Evolutionary conservation across 2,797 vertebrate genomes (phyloP), one percentile per base, ranked within the genome.

Genomic region (Poeciliopsis presidionis): DNA sequence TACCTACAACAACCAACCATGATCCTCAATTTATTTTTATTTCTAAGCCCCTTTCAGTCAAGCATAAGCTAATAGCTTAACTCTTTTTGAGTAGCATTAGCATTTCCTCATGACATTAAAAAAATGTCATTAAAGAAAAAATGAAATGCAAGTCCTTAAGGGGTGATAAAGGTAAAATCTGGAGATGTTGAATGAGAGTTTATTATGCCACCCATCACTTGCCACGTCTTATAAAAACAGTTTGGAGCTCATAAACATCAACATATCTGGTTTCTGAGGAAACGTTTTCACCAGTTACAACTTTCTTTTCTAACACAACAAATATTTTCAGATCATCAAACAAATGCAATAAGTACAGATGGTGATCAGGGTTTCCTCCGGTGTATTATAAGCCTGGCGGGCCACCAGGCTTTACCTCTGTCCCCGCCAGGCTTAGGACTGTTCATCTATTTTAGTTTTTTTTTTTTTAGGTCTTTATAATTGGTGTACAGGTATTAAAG

Each of bases 191-290:
- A 43, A 70, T 16, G 53, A 63, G 47, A 72, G 9, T 53, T 74
- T 33, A 57, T 74, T 43, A 28, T 39, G 2, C 69, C 57, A 73
- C 72, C 55, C 57, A 80, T 51, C 12, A 18, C 25, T 1, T 5
- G 39, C 45, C 74, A 63, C 47, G 16, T 63, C 71, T 41, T 67
- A 28, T 61, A 18, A 61, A 79, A 79, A 70, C 51, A 14, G n/a
- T 74, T 69, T 25, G 3, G 2, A 25, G 39, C 65, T 25, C 4
- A 41, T 5, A 67, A 25, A 20, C 8, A 39, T 69, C 11, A 69
- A 69, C 65, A 14, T 41, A 69, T 43, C 39, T 0, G 7, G 16
- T 65, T 11, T 20, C 22, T 33, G 36, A 41, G 7, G 30, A 67
- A 67, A 41, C 2, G 33, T 25, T 20, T 67, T 20, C 61, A 20